phyloP scores from a whole-genome alignment of 2,797 vertebrate genomes.

The Phoeniculus purpureus region DNA sequence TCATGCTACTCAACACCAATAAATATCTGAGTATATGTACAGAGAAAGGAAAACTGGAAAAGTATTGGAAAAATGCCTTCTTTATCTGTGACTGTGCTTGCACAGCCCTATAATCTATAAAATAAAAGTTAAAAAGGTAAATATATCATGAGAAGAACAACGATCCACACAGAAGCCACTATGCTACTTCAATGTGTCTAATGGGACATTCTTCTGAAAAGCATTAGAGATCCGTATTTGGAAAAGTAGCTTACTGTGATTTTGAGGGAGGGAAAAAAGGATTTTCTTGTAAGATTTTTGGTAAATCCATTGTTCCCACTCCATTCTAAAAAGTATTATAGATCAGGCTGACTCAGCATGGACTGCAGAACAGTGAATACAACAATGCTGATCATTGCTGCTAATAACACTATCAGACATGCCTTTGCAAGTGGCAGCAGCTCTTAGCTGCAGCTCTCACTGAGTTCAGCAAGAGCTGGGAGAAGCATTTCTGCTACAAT shows the following conservation, averaged over 20 bases:
- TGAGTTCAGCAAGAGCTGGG: rapidly evolving
- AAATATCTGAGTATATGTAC: not conserved
- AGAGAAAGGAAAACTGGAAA: not conserved
- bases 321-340: not conserved
- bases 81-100: not conserved
- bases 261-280: not conserved
- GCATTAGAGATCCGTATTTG: not conserved
- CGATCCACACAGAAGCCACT: not conserved
- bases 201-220: not conserved
- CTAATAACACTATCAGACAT: not conserved
- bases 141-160: not conserved
- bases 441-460: not conserved
- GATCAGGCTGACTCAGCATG: not conserved
- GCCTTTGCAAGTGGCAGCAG: not conserved
- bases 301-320: not conserved
- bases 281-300: not conserved
- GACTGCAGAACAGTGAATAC: not conserved
- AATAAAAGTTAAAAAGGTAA: not conserved
- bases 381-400: not conserved
- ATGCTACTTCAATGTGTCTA: not conserved
- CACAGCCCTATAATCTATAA: not conserved
- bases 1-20: not conserved
- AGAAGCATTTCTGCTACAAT: not conserved
- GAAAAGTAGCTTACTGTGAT: not conserved
- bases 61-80: not conserved